phyloP scores from a whole-genome alignment of 2,888 invertebrate species.

The Cosmorhoe ocellata region DNA sequence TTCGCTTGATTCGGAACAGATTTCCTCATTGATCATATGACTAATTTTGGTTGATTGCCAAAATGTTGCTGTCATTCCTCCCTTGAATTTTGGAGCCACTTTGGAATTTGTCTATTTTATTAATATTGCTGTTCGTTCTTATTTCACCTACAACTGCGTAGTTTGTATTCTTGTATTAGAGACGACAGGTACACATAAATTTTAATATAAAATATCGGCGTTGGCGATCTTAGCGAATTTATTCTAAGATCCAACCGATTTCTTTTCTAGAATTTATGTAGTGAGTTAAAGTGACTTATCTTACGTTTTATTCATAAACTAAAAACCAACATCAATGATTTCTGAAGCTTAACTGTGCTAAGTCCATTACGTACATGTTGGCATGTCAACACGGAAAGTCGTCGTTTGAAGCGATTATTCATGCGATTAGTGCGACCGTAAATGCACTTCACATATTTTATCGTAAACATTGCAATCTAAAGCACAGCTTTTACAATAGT shows the following conservation, averaged over 20 bases:
- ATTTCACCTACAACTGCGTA: constrained; percentile 38
- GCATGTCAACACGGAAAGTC: constrained; percentile 50
- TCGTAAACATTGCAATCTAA: constrained; percentile 33
- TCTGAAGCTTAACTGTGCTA: constrained; percentile 11
- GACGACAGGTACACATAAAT: background rate
- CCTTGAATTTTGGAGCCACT: constrained; percentile 42
- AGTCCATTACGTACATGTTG: constrained; percentile 40
- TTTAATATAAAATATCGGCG: too few species aligned
- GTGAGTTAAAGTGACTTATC: too few species aligned
- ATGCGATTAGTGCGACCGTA: constrained; percentile 33
- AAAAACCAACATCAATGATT: too few species aligned
- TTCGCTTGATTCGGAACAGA: constrained; percentile 43
- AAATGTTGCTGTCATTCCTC: constrained; percentile 33
- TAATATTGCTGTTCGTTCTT: constrained; percentile 37
- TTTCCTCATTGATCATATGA: constrained; percentile 43
- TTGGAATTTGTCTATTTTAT: constrained; percentile 47
- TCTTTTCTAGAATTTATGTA: too few species aligned
- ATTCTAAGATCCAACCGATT: too few species aligned
- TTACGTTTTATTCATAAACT: too few species aligned
- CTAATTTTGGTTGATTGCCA: constrained; percentile 61
- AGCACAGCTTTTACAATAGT: constrained; percentile 7
- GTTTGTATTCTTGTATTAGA: constrained; percentile 28
- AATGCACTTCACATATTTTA: constrained; percentile 18
- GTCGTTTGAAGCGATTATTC: constrained; percentile 46
- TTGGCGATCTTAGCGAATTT: too few species aligned